These are phyloP conservation scores for Mythimna ferrago DNA, from an alignment of 2,888 invertebrate genomes.

Conservation along the genomic window DNA sequence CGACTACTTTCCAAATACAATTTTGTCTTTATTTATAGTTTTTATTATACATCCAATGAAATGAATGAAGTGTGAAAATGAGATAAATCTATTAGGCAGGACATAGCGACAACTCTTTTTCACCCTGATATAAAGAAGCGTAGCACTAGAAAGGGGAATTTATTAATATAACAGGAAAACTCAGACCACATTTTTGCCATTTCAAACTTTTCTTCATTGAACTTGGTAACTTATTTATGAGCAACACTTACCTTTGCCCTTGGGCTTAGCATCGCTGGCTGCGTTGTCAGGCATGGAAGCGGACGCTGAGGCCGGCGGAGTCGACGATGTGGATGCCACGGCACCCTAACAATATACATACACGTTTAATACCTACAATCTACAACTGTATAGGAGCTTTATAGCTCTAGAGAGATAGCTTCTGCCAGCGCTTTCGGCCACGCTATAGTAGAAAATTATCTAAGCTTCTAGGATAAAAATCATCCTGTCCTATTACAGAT, in stretches of 20 bases:
- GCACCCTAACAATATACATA: conserved; percentile 79
- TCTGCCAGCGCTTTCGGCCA: too few relatives aligned
- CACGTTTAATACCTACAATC: conserved; percentile 3
- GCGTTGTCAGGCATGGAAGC: conserved; percentile 87
- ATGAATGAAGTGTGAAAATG: not conserved
- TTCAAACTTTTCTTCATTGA: not conserved
- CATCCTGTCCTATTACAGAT: too few relatives aligned
- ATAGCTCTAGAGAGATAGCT: too few relatives aligned
- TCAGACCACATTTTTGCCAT: not conserved
- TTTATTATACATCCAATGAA: too few relatives aligned
- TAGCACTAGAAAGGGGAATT: not conserved
- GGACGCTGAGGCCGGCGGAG: conserved; percentile 86
- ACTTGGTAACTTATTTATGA: too few relatives aligned
- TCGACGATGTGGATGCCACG: conserved; percentile 88
- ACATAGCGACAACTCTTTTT: not conserved
- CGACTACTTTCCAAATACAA: not conserved
- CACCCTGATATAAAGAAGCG: too few relatives aligned
- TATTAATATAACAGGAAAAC: not conserved
- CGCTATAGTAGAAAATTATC: too few relatives aligned
- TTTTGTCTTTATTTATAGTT: not conserved
- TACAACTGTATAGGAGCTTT: too few relatives aligned
- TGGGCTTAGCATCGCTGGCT: conserved; percentile 85
- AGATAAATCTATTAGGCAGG: not conserved
- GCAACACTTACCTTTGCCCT: conserved; percentile 79
- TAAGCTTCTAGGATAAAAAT: too few relatives aligned